Percentiles rank a stretch among this genome's conserved stretches.
Evolutionary conservation across 2,113 vertebrate species (phyloP).

Genomic region (Addax nasomaculatus): DNA sequence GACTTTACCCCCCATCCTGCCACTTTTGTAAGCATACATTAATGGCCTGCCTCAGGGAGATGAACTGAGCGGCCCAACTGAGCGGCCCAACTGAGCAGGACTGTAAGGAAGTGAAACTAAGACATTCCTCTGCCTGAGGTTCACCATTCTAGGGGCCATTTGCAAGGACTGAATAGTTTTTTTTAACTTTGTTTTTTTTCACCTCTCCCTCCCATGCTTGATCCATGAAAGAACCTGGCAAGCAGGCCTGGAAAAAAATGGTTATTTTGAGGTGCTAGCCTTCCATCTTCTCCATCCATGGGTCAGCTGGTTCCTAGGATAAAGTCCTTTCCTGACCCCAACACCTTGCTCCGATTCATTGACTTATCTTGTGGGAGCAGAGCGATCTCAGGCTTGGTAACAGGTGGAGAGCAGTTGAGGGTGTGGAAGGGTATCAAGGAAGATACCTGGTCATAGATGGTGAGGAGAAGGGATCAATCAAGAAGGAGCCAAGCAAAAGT

Average conservation of each 20-base stretch:
- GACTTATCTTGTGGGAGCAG: not conserved
- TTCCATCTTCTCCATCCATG: not conserved
- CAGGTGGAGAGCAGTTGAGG: not conserved
- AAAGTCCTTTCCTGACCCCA: not conserved
- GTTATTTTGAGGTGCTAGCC: not conserved
- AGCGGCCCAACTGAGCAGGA: not conserved
- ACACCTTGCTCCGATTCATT: not conserved
- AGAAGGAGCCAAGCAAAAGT: not conserved
- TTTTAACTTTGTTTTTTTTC: not conserved
- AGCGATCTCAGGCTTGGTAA: accelerated
- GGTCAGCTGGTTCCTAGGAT: not conserved
- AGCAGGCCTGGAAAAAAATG: not conserved
- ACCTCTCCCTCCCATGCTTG: not conserved
- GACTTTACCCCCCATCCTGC: not conserved
- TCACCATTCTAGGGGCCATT: not conserved
- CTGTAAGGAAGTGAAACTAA: not conserved
- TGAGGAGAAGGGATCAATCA: not conserved
- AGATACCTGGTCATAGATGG: not conserved
- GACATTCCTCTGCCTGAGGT: not conserved
- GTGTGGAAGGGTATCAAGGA: not conserved
- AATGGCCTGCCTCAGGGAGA: not conserved
- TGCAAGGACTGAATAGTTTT: not conserved
- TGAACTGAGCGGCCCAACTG: not conserved
- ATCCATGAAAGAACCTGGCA: not conserved
- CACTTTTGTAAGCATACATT: not conserved